These are phyloP conservation scores for Dasypus novemcinctus DNA, from an alignment of 2,113 vertebrate species.

Conservation along the genomic window DNA sequence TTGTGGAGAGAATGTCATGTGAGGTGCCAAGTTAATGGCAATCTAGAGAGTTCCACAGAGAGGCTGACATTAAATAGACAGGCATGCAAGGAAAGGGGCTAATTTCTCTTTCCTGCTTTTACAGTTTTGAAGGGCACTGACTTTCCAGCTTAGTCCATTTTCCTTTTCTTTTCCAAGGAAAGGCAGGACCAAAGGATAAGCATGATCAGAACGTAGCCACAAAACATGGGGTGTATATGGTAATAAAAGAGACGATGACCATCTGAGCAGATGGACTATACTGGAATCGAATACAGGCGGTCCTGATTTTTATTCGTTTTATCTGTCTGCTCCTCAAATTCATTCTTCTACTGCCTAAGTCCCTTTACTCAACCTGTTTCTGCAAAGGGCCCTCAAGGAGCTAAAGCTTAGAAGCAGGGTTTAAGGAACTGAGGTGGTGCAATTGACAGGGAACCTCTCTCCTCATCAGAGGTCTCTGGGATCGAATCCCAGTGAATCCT, in stretches of 20 bases:
- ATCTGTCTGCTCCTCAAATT: neutral
- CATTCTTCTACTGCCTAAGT: neutral
- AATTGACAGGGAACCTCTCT: too few relatives aligned
- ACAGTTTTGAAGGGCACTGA: neutral
- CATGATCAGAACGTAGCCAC: neutral
- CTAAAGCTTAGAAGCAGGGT: neutral
- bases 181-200: neutral
- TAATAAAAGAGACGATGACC: neutral
- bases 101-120: neutral
- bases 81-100: neutral
- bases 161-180: constrained; percentile 31
- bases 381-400: neutral
- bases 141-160: neutral
- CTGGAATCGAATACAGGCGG: neutral
- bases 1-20: neutral
- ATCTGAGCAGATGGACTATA: neutral
- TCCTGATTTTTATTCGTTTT: neutral
- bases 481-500: too few relatives aligned
- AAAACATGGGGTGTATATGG: neutral
- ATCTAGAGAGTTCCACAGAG: neutral
- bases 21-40: neutral
- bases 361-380: neutral
- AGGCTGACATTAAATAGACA: neutral
- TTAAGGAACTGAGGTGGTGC: too few relatives aligned
- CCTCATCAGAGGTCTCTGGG: too few relatives aligned